phyloP scores from a whole-genome alignment of 2,113 vertebrate genomes.

The Peucedramus taeniatus region DNA sequence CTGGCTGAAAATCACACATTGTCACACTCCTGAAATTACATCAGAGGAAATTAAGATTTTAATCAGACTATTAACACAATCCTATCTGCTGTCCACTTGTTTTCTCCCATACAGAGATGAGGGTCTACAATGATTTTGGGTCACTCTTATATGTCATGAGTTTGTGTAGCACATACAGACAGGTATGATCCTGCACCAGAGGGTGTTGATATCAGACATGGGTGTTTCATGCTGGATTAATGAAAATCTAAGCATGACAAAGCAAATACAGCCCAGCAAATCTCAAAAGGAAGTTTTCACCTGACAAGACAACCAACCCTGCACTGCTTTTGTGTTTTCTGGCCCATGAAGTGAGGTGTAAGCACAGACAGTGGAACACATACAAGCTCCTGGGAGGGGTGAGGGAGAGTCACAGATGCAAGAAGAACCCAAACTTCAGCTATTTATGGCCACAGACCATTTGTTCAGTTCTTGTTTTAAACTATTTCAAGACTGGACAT shows the following conservation, averaged over 20 bases:
- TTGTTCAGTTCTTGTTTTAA: not conserved
- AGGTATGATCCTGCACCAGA: not conserved
- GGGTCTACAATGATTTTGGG: not conserved
- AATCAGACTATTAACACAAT: not conserved
- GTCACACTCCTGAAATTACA: not conserved
- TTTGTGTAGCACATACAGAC: not conserved
- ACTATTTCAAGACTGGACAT: not conserved
- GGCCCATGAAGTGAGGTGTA: fast-evolving
- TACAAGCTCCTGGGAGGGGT: not conserved
- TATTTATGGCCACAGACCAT: not conserved
- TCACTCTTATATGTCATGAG: not conserved
- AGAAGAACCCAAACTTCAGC: not conserved
- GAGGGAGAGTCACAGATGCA: not conserved
- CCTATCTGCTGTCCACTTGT: not conserved
- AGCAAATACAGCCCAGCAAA: not conserved
- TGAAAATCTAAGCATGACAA: not conserved
- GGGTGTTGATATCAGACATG: not conserved
- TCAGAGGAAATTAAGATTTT: not conserved
- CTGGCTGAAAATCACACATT: not conserved
- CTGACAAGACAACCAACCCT: not conserved
- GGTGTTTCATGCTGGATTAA: not conserved
- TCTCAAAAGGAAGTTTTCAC: not conserved
- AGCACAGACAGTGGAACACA: fast-evolving
- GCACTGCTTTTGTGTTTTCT: not conserved
- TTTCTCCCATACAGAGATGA: not conserved